Evolutionary conservation across 2,797 vertebrate genomes (phyloP), one percentile per base, ranked within the genome.

Genomic region (Gorsachius magnificus): DNA sequence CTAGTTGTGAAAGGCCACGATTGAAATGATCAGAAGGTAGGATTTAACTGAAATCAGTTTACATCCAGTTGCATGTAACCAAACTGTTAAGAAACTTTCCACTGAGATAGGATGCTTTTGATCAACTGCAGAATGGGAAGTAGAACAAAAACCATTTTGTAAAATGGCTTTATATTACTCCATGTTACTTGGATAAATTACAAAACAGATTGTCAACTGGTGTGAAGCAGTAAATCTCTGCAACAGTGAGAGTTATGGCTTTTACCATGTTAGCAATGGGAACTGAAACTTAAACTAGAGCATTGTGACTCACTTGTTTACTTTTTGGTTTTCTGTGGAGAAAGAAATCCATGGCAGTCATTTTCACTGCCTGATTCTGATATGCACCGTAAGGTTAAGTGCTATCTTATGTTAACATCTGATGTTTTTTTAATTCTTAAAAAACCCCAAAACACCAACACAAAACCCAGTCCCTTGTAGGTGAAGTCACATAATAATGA

Each of bases 251-350:
- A 48, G 46, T 83, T 92, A 38, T 2, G 22, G 72, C 45, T 93
- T 91, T 83, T 79, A 75, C 28, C 22, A 20, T 36, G 29, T 90
- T 90, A 65, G 56, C 63, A 87, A 57, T 61, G 64, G 71, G 80
- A 96, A 35, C 68, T 72, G 76, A 90, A 87, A 80, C 51, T 41
- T 88, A 45, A 75, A 16, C 53, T 48, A 12, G 18, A 77, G 36
- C 4, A 7, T 68, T 88, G 46, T 89, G 86, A 86, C 50, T 94
- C 17, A 56, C 57, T 93, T 92, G 68, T 91, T 92, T 96, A 87
- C 84, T 65, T 80, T 58, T 68, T 56, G 14, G 7, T 46, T 88
- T 95, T 96, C 71, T 48, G 7, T 61, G 33, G 33, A 74, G 69
- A 48, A 79, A 54, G 25, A 87, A 90, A 81, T 53, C 22, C 20